A percentile compares a stretch with the other conserved stretches of the same genome.
Conservation (phyloP, 2,888 invertebrate genomes). For the Neoascia interrupta region DNA sequence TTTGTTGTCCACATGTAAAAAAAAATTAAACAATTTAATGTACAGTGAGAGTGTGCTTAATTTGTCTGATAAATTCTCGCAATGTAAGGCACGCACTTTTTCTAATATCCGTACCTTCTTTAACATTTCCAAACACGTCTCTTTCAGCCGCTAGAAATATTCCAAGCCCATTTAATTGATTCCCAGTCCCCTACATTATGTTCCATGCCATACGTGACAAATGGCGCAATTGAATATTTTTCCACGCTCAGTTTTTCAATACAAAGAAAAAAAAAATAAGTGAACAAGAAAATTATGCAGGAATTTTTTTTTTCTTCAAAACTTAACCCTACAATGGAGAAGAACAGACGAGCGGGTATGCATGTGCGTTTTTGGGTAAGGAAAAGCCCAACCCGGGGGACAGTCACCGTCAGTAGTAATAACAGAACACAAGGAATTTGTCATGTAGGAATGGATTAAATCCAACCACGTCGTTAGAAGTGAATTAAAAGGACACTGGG, state of each 20-base stretch:
- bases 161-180: constrained; percentile 62
- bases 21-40: neutral
- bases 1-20: constrained; percentile 6
- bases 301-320: constrained; percentile 48
- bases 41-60: neutral
- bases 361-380: constrained; percentile 30
- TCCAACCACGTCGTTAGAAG: constrained; percentile 20
- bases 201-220: constrained; percentile 64
- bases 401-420: constrained; percentile 15
- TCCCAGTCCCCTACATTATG: constrained; percentile 59
- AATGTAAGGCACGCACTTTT: constrained; percentile 29
- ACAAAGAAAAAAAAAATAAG: constrained; percentile 20
- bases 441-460: constrained; percentile 15
- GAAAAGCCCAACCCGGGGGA: constrained; percentile 19
- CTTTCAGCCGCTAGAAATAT: constrained; percentile 44
- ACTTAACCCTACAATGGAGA: constrained; percentile 50
- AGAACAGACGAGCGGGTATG: too few species aligned
- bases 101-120: constrained; percentile 29
- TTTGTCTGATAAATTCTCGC: neutral
- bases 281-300: constrained; percentile 61
- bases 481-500: constrained; percentile 39
- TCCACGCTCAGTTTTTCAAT: constrained; percentile 45
- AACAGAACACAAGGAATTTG: constrained; percentile 33
- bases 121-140: constrained; percentile 61
- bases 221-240: constrained; percentile 63